Evolutionary conservation across 2,888 invertebrate genomes (phyloP).

Genomic region (Eledona agricola): DNA sequence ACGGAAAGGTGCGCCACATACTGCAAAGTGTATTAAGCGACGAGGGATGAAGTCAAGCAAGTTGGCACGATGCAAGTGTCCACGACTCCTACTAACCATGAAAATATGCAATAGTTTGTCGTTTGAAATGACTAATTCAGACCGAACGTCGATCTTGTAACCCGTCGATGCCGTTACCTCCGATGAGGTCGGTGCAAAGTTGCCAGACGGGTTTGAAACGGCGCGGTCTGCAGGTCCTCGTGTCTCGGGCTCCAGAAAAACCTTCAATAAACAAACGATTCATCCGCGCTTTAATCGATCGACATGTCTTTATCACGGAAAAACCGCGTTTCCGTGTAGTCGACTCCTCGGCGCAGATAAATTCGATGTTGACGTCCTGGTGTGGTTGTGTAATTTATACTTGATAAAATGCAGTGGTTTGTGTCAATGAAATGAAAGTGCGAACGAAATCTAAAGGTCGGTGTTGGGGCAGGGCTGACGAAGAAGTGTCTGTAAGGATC

Average conservation of each 20-base stretch:
- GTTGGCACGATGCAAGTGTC: no score
- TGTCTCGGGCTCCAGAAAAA: constrained; percentile 26
- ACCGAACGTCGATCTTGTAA: constrained; percentile 41
- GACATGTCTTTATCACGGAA: no score
- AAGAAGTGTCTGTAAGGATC: constrained; percentile 49
- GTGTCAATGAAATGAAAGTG: constrained; percentile 43
- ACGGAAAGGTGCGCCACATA: no score
- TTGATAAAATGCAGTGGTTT: constrained; percentile 31
- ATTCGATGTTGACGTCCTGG: constrained; percentile 8
- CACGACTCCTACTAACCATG: no score
- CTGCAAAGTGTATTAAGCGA: no score
- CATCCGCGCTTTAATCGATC: no score
- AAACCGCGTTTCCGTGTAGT: constrained; percentile 17
- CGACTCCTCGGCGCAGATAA: constrained; percentile 12
- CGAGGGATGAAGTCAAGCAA: no score
- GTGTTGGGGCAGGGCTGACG: constrained; percentile 46
- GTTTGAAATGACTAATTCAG: constrained; percentile 45
- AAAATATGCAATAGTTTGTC: no score
- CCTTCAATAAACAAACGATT: constrained; percentile 7
- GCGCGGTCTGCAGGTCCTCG: constrained; percentile 36
- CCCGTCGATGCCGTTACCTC: constrained; percentile 47
- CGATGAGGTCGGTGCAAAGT: constrained; percentile 47
- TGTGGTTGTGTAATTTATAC: constrained; percentile 12
- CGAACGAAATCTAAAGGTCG: constrained; percentile 43
- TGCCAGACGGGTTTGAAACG: constrained; percentile 50